Conservation (phyloP, 2,113 vertebrate genomes). For the Mus musculus region DNA sequence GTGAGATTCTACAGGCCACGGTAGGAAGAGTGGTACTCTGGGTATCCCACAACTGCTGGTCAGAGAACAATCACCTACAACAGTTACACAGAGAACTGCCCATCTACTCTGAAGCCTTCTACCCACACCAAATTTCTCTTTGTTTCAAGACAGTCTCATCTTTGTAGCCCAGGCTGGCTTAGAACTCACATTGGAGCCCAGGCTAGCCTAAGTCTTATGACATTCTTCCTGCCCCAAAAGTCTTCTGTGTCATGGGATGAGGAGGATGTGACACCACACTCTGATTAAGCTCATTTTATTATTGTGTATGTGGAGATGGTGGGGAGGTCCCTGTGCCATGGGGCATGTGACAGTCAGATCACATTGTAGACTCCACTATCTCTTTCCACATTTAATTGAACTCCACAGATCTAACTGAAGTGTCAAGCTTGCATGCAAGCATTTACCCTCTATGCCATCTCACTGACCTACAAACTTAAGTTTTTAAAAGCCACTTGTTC, state of each 20-base stretch:
- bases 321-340: too few relatives aligned
- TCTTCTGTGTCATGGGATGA: not conserved
- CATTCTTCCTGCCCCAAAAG: not conserved
- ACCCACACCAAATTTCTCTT: fast-evolving
- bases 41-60: fast-evolving
- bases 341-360: not conserved
- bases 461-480: not conserved
- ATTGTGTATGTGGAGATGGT: not conserved
- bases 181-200: not conserved
- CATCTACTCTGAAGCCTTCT: not conserved
- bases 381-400: not conserved
- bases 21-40: fast-evolving
- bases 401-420: not conserved
- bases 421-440: not conserved
- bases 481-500: fast-evolving
- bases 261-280: too few relatives aligned
- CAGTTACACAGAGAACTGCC: fast-evolving
- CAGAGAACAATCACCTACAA: fast-evolving
- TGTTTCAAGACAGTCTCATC: not conserved
- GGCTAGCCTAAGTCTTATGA: not conserved
- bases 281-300: not conserved
- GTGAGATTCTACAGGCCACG: not conserved
- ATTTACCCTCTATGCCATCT: too few relatives aligned
- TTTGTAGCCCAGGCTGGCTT: not conserved
- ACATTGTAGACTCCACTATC: not conserved